Base-by-base conservation (phyloP, 2,113 vertebrate genomes). In the Sterna hirundo region DNA sequence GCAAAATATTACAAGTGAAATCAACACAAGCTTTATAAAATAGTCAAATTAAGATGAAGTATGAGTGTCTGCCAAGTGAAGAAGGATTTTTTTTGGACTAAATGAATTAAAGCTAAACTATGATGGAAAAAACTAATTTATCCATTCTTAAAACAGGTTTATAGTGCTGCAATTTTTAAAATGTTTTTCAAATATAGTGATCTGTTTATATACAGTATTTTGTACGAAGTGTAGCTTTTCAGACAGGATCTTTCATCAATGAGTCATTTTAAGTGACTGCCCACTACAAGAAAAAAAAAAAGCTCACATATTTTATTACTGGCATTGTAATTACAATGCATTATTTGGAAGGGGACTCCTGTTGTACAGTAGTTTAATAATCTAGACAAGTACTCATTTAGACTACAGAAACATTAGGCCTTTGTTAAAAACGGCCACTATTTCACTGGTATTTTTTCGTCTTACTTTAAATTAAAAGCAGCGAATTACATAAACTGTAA, bases 1-100 rank as follows among this genome's bases (percentile, higher is more conserved):
- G 71, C 82, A 88, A 90, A 93, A 87, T 94, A 92, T 77, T 94
- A 51, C 22, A 62, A 88, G 62, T 58, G 25, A 94, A 94, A 94
- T 78, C 88, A 96, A 93, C 90, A 95, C 74, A 80, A 90, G 58
- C 62, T 88, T 93, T 93, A 83, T 51, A 74, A 86, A 96, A 58
- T 29, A 88, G 75, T 52, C 70, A 88, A 70, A 93, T 93, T 66
- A 86, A 40, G 54, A 94, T 74, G 42, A 94, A 90, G 47, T 77
- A 83, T 64, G 66, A 72, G 17, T 80, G n/a, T 83, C 90, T 94
- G 90, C 82, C 85, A 92, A 93, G 62, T 68, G 60, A 81, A n/a
- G 62, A 96, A 88, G 64, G 47, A 62, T 90, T 84, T 81, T 93
- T 75, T 75, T 66, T 92, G 42, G 38, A 58, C 90, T 92, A 93